These are phyloP conservation scores for Bujurquina vittata DNA, from an alignment of 2,113 vertebrate species.

Conservation along the genomic window DNA sequence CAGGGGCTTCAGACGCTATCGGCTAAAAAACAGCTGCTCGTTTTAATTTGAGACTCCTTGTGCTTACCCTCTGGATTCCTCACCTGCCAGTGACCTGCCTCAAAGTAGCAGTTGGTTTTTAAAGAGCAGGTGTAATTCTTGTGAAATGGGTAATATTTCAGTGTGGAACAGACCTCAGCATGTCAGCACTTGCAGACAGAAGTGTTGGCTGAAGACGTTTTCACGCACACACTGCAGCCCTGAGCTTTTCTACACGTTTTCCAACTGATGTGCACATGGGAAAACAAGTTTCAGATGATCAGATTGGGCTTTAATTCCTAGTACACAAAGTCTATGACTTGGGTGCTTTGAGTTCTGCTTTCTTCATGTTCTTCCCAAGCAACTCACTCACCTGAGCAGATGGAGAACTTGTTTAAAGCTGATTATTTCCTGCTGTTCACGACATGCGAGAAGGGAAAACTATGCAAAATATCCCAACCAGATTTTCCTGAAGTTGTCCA, in stretches of 20 bases:
- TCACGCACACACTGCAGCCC: not conserved
- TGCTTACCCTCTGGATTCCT: not conserved
- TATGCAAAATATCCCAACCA: not conserved
- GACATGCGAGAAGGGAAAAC: not conserved
- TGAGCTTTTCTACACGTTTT: rapidly evolving
- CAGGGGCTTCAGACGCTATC: not conserved
- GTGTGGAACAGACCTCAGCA: not conserved
- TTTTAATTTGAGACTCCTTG: not conserved
- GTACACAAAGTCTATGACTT: not conserved
- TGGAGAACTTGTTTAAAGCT: not conserved
- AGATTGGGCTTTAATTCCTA: not conserved
- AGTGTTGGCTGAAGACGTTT: not conserved
- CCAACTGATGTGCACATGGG: not conserved
- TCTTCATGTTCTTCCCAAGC: not conserved
- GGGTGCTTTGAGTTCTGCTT: too few relatives aligned
- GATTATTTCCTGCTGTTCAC: not conserved
- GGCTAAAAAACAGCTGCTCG: not conserved
- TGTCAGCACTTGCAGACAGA: not conserved
- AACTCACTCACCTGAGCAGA: not conserved
- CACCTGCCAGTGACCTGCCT: not conserved
- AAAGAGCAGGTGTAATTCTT: not conserved
- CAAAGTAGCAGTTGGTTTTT: not conserved
- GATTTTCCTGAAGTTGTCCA: not conserved
- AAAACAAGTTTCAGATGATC: not conserved
- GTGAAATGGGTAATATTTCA: not conserved